Evolutionary conservation across 2,888 invertebrate genomes (phyloP).

Genomic region (Drosophila koepferae): DNA sequence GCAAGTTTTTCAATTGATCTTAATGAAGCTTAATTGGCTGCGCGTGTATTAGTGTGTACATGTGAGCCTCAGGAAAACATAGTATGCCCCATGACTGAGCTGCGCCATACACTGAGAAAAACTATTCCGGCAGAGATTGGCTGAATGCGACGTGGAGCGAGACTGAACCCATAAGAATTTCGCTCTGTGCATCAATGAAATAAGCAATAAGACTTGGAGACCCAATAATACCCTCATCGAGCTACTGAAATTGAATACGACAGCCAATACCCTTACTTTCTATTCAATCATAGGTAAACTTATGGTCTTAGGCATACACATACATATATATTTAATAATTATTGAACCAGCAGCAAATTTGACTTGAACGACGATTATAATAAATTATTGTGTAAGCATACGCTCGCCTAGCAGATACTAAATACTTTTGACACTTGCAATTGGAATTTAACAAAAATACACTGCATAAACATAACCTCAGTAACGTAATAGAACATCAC

Average conservation of each 20-base stretch:
- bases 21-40: slow-evolving; percentile 85
- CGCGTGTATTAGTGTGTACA: slow-evolving; percentile 69
- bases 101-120: slow-evolving; percentile 43
- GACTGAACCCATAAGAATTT: background rate
- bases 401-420: background rate
- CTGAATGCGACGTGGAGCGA: no score
- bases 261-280: background rate
- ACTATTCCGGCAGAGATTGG: background rate
- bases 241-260: background rate
- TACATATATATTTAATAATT: no score
- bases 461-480: background rate
- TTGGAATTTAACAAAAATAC: background rate
- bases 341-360: background rate
- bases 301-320: no score
- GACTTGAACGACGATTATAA: no score
- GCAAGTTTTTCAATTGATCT: slow-evolving; percentile 84
- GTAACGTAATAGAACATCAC: background rate
- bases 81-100: slow-evolving; percentile 44
- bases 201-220: background rate
- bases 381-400: no score
- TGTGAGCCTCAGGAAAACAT: slow-evolving; percentile 44
- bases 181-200: slow-evolving; percentile 8
- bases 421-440: background rate
- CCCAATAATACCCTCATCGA: background rate
- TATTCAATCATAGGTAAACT: background rate